These are phyloP conservation scores for Lamprologus callipterus DNA, from an alignment of 2,113 vertebrate genomes.

Conservation along the genomic window DNA sequence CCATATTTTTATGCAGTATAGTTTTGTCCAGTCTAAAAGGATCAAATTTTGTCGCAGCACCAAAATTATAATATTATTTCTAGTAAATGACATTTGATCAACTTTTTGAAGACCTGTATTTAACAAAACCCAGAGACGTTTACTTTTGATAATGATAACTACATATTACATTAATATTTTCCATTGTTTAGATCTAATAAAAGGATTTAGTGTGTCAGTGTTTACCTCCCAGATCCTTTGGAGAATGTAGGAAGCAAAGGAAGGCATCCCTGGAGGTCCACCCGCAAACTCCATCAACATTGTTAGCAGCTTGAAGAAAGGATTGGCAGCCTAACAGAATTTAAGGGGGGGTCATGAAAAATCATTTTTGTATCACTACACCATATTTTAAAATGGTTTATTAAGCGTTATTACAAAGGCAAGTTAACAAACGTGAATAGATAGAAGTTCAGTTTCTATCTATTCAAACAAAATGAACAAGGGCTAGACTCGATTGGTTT, in stretches of 20 bases:
- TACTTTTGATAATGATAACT: background rate
- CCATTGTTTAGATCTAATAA: background rate
- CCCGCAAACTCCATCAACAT: constrained; percentile 99
- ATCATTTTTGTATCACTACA: background rate
- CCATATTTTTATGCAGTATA: background rate
- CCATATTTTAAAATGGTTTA: background rate
- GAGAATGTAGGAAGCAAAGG: constrained; percentile 96
- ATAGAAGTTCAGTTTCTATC: background rate
- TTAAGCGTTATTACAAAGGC: background rate
- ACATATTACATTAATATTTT: background rate
- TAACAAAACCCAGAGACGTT: background rate
- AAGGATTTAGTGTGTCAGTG: background rate
- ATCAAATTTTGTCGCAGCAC: accelerated
- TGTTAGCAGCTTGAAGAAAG: constrained; percentile 97
- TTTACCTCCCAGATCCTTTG: constrained; percentile 98
- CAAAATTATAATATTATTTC: background rate
- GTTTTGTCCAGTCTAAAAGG: background rate
- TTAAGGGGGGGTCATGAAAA: background rate
- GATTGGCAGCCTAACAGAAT: constrained; percentile 84
- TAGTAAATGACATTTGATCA: background rate
- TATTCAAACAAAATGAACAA: background rate
- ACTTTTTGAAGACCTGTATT: background rate
- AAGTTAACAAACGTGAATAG: background rate
- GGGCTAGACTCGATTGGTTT: accelerated
- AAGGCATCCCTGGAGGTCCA: constrained; percentile 96